A percentile compares a stretch with the other conserved stretches of the same genome.
Evolutionary conservation across 2,888 invertebrate genomes (phyloP).

Genomic region (Synergus laeviventris): DNA sequence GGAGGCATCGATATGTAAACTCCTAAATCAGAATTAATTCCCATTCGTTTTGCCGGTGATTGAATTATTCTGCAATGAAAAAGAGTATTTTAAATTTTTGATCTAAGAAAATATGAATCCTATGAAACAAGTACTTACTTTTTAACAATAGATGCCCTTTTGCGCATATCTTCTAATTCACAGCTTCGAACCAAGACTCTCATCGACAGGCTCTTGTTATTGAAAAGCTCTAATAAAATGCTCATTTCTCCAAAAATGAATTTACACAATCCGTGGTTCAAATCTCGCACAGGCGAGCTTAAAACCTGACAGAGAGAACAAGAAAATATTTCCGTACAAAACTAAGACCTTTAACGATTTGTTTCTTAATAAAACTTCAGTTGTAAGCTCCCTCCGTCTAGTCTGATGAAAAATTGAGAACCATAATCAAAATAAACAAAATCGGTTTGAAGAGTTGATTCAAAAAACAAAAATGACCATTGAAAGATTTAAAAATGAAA

Average conservation of each 20-base stretch:
- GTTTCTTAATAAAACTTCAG: not conserved
- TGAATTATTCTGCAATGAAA: constrained; percentile 80
- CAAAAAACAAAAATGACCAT: not conserved
- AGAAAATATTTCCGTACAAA: constrained; percentile 39
- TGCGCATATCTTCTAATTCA: constrained; percentile 84
- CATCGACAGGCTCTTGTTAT: constrained; percentile 83
- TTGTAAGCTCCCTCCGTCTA: constrained; percentile 13
- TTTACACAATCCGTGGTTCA: constrained; percentile 84
- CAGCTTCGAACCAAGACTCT: constrained; percentile 84
- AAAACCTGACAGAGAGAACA: constrained; percentile 73
- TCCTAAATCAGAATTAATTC: constrained; percentile 77
- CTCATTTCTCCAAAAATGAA: constrained; percentile 83
- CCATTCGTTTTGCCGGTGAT: constrained; percentile 80
- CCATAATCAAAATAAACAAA: not conserved
- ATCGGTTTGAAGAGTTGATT: not conserved
- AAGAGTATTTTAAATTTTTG: not conserved
- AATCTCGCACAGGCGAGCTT: constrained; percentile 85
- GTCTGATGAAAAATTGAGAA: not conserved
- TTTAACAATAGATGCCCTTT: constrained; percentile 80
- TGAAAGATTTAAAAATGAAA: not conserved
- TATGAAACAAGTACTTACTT: constrained; percentile 74
- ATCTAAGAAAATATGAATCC: not conserved
- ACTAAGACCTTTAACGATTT: not conserved
- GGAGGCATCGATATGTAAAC: constrained; percentile 84
- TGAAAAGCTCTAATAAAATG: constrained; percentile 81